Percentiles rank a stretch among this genome's conserved stretches.
Conservation (phyloP, 2,797 vertebrate genomes). For the Neopelma chrysocephalum region DNA sequence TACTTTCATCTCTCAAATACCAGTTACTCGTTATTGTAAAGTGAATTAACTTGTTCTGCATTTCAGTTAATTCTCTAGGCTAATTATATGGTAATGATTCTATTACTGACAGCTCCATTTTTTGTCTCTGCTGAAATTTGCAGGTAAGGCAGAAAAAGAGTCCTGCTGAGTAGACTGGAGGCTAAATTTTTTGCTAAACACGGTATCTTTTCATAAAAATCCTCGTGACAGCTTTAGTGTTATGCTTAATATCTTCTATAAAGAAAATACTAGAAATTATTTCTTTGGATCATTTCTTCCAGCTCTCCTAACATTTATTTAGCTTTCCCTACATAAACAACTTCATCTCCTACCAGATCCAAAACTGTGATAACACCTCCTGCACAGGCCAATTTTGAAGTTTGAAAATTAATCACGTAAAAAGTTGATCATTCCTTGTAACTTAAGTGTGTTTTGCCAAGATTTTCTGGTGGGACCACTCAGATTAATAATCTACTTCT, state of each 20-base stretch:
- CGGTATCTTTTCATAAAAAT: background rate
- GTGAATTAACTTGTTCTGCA: background rate
- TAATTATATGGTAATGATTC: background rate
- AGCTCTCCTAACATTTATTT: background rate
- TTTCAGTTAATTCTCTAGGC: background rate
- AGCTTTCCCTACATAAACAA: background rate
- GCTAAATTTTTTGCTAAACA: background rate
- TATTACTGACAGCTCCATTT: background rate
- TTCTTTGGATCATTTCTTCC: background rate
- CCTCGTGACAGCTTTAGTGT: background rate
- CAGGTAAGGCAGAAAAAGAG: background rate
- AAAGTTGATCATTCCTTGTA: background rate
- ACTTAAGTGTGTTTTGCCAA: background rate
- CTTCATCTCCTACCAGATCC: background rate
- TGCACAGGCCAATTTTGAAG: background rate
- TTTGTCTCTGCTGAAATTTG: background rate
- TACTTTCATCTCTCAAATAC: background rate
- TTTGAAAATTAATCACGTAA: background rate
- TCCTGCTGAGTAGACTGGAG: background rate
- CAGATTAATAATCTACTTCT: constrained; percentile 15
- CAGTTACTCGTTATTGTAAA: background rate
- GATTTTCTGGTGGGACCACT: background rate
- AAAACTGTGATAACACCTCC: background rate
- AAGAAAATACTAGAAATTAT: background rate
- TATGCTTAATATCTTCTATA: background rate